Evolutionary conservation across 2,113 vertebrate species (phyloP).

Genomic region (Mustela lutreola): DNA sequence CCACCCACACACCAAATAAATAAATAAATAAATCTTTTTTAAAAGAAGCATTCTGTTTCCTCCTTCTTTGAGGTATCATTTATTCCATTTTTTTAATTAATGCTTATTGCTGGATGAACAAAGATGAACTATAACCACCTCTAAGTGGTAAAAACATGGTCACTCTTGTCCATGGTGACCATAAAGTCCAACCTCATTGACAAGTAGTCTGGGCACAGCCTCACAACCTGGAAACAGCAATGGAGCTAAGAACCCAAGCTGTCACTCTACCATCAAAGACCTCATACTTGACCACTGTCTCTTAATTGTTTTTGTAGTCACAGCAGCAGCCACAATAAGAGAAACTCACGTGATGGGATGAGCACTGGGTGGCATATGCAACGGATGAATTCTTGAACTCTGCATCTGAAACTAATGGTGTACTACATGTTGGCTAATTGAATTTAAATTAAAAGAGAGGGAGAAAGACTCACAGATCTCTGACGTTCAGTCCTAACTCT

Average conservation of each 20-base stretch:
- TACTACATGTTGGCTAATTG: background rate
- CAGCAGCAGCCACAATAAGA: background rate
- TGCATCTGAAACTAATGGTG: background rate
- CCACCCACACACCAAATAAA: background rate
- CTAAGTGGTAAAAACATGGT: background rate
- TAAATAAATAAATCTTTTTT: background rate
- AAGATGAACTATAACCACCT: background rate
- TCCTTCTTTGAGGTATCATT: background rate
- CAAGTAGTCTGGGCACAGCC: fast-evolving
- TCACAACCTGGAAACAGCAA: background rate
- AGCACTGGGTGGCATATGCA: background rate
- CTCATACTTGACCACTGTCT: background rate
- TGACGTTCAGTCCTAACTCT: background rate
- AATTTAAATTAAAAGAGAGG: background rate
- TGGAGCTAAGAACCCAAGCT: background rate
- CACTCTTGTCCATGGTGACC: background rate
- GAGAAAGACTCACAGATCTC: background rate
- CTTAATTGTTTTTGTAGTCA: background rate
- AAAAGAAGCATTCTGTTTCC: background rate
- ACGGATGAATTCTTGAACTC: background rate
- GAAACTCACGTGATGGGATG: background rate
- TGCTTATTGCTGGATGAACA: background rate
- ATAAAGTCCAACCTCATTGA: background rate
- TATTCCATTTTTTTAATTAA: background rate
- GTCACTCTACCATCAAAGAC: background rate